Evolutionary conservation across 30 jellyfish, hydroid and myxozoan species (phyloP).

Genomic region (Morbakka virulenta): DNA sequence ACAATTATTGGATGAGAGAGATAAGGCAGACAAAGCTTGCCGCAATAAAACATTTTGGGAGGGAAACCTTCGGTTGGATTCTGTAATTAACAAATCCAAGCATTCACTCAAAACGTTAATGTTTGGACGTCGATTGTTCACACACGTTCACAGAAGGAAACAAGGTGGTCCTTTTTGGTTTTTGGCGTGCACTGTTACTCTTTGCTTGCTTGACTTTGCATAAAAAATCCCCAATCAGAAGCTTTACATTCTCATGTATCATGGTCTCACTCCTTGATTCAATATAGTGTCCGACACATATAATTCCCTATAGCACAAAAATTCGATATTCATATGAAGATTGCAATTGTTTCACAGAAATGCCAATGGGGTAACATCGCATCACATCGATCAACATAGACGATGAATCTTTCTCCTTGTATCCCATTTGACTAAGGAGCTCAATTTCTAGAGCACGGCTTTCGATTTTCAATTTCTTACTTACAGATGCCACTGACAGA

Average conservation of each 20-base stretch:
- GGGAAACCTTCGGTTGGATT: background rate
- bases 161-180: background rate
- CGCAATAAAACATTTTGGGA: too few relatives aligned
- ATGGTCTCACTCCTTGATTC: constrained; percentile 6
- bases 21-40: too few relatives aligned
- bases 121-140: background rate
- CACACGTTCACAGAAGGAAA: background rate
- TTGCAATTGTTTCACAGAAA: background rate
- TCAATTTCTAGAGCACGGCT: constrained; percentile 15
- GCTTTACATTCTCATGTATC: background rate
- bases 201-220: too few relatives aligned
- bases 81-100: background rate
- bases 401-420: background rate
- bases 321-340: background rate
- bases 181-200: background rate
- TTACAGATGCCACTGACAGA: background rate
- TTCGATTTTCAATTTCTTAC: background rate
- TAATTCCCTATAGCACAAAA: background rate
- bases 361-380: constrained; percentile 1
- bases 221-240: background rate
- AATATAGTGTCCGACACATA: background rate
- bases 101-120: background rate
- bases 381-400: background rate
- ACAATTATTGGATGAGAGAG: too few relatives aligned
- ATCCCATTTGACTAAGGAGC: constrained; percentile 8